Evolutionary conservation across 2,113 vertebrate genomes (phyloP), one percentile per base, ranked within the genome.

Genomic region (Mirounga angustirostris): DNA sequence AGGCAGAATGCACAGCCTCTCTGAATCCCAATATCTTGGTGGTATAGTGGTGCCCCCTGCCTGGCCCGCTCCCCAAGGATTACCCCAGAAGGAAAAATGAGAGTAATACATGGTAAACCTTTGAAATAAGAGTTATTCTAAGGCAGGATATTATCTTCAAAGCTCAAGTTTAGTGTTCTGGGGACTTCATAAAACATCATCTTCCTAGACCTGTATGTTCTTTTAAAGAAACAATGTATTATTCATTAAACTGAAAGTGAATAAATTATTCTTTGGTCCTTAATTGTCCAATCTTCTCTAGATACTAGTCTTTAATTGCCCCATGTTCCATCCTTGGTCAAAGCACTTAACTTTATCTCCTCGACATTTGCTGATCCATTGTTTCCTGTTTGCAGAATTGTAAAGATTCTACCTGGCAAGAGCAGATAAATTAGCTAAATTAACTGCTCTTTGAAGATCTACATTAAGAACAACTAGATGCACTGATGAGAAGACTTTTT

Each of bases 111-210:
- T 7, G n/a, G 67, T 74, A 40, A 81, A 33, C 21, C 26, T 82
- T 95, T 46, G 63, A 91, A 95, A 63, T 73, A 50, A 71, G 92
- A 71, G 21, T 85, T 61, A 81, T 86, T 96, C 58, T 50, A 84
- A 86, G 13, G 11, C 22, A 90, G 24, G 28, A n/a, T 22, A 21
- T 79, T 80, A 76, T 81, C 30, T 50, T 85, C 56, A 79, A 95
- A 96, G 50, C 33, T 30, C 43, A 94, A 61, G 63, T 43, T 36
- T 36, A 74, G 71, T 40, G 81, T 71, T 93, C 26, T 74, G 43
- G 8, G 15, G 21, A 76, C 61, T 85, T 18, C 33, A n/a, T 78
- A 56, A 86, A 83, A 93, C 24, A 50, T 36, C 40, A 76, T 86
- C 33, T 86, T 71, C 22, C 65, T 83, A 26, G 21, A 22, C 26